Base-by-base conservation (phyloP, 2,888 invertebrate genomes). In the Lasioglossum pauxillum region DNA sequence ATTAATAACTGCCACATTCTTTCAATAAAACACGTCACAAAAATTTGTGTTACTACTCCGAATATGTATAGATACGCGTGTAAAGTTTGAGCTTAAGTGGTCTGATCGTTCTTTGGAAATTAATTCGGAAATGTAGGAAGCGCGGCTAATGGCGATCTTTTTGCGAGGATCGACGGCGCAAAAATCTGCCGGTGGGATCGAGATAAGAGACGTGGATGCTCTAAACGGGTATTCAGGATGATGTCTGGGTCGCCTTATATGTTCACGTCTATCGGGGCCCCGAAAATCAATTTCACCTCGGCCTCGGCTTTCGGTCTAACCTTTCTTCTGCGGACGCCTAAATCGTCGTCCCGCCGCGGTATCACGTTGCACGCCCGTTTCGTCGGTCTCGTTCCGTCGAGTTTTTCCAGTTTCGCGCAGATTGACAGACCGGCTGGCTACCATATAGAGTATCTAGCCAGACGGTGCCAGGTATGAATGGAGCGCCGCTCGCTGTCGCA, bases 361-460 rank as follows among this genome's bases (percentile, higher is more conserved):
- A n/a, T 38, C 71, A 27, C 75, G 81, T 53, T 69, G 74, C 77
- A 53, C 75, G 73, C 74, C 71, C 74, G 71, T 84, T 83, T 76
- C 85, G 82, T 84, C 73, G 67, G 89, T 88, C 85, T 80, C 85
- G 83, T 82, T 75, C 84, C 86, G 82, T 85, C 91, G 86, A 88
- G 88, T 93, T 93, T 93, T 93, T 93, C 89, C 88, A 80, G 76
- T 84, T 89, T 86, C 83, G 85, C 88, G 82, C 86, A 88, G 92
- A 92, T 91, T 92, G 91, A 86, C 89, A 86, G 86, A 80, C 84
- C 69, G 78, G 87, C 89, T 83, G 74, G 78, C 90, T 92, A 90
- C 93, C 92, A 93, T 93, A 93, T 93, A 92, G 90, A 93, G 92
- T 82, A 85, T 79, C 78, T n/a, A 69, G 53, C 78, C 83, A 85